Evolutionary conservation across 2,113 vertebrate species (phyloP), one percentile per base, ranked within the genome.

Genomic region (Parus major): DNA sequence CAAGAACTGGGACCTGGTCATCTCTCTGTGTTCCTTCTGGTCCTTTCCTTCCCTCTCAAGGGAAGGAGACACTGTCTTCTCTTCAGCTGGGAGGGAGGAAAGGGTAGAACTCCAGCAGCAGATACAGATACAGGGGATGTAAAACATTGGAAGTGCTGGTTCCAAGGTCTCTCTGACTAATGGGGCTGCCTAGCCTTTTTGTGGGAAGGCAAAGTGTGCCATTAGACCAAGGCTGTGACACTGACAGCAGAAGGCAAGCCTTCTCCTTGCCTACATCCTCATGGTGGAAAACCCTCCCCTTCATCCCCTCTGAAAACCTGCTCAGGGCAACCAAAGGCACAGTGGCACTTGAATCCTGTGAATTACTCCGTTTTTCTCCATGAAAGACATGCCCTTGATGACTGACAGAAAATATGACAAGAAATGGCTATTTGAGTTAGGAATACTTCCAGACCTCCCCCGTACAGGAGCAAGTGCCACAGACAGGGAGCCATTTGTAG

Each of bases 1-100:
- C 41, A 56, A 56, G 27, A 46, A 33, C 1, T 0, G 15, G 24
- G 12, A 33, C 8, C 4, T 0, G 0, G 1, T 8, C 5, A 2
- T 29, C 66, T 42, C 55, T 57, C 7, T 1, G 0, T 72, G n/a
- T 10, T 66, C 24, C 33, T 85, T 12, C 68, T 63, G 42, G 8
- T 47, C 46, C 63, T 57, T 63, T 49, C 23, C 10, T 39, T 55
- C 50, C 29, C 71, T 87, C 53, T 52, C 65, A 68, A 44, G 47
- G 44, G 12, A 17, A 24, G 12, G 63, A 80, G 50, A 42, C 39
- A 35, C 7, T 70, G 29, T 25, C 19, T 53, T 69, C n/a, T 78
- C 73, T 81, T 83, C 0, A 0, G 24, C 56, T 64, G 31, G 12
- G 18, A 81, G 31, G 16, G 35, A 81, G n/a, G 53, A n/a, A 50